phyloP scores from a whole-genome alignment of 2,888 invertebrate genomes.

The Orthonevra nobilis region DNA sequence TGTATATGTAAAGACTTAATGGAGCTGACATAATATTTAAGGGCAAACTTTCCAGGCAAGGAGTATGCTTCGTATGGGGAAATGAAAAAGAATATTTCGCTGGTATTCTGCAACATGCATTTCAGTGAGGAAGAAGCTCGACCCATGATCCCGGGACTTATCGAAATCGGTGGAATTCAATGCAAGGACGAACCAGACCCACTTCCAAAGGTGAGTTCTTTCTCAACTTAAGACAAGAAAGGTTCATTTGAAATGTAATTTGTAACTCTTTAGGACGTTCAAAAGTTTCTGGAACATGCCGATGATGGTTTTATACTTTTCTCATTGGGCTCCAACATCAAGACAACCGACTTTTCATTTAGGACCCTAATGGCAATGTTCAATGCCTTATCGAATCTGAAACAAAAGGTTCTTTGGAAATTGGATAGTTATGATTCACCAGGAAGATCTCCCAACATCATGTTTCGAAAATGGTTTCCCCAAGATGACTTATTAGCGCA shows the following conservation, averaged over 20 bases:
- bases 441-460: conserved; percentile 82
- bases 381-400: conserved; percentile 82
- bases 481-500: conserved; percentile 84
- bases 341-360: conserved; percentile 77
- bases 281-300: conserved; percentile 72
- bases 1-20: no score
- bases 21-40: conserved; percentile 35
- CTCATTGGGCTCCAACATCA: conserved; percentile 75
- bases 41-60: conserved; percentile 70
- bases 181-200: conserved; percentile 73
- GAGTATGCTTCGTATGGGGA: conserved; percentile 73
- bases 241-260: background rate
- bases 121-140: conserved; percentile 75
- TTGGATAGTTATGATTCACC: conserved; percentile 81
- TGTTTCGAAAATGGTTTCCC: conserved; percentile 84
- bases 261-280: conserved; percentile 68
- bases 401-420: conserved; percentile 84
- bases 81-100: conserved; percentile 72
- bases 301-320: conserved; percentile 78
- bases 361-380: conserved; percentile 81
- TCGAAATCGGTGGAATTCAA: conserved; percentile 78
- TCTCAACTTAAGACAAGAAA: no score
- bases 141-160: conserved; percentile 75
- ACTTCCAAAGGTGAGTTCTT: conserved; percentile 70
- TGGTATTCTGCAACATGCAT: conserved; percentile 76